Base-by-base conservation (phyloP, 2,113 vertebrate species). In the Coturnix japonica region DNA sequence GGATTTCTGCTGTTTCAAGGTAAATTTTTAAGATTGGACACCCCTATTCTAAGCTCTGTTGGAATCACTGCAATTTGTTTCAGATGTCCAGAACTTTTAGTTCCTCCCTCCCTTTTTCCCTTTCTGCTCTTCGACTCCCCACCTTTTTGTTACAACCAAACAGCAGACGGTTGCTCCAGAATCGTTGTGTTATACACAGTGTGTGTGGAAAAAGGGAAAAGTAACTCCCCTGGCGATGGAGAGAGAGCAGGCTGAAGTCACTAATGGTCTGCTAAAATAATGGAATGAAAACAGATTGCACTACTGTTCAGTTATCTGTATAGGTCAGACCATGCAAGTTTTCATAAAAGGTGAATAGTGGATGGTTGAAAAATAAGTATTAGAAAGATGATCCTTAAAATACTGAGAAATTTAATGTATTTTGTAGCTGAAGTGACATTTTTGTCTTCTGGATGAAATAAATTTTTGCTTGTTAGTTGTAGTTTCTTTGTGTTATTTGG, bases 181-280 rank as follows among this genome's bases (percentile, higher is more conserved):
- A 25, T 4, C 25, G 6, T 43, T 67, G 3, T 65, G 15, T n/a
- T 87, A 31, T 26, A 9, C 7, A 7, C 4, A 5, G 4, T 0
- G 0, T 63, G 11, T 11, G 2, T 44, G 63, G 19, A 20, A 85
- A 70, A 33, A 51, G 15, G 15, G 31, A 70, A 12, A 9, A 31
- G 6, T 43, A 10, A 33, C 31, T 69, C 73, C 78, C 20, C 11
- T 60, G 37, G 13, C 21, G 43, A 9, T 47, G 31, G 30, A 33
- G 56, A 59, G 23, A 57, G 4, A 59, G 16, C 41, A 76, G 33
- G 9, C 4, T 72, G 30, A 33, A 56, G 1, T 71, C 75, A 7
- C 26, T 83, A 0, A 21, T 66, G 82, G 37, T 37, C 20, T 78
- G 12, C 22, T 74, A 9, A 79, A 81, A 61, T 44, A 72, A 28